Conservation (phyloP, 1,140 invertebrate genomes). For the Amphibalanus amphitrite region DNA sequence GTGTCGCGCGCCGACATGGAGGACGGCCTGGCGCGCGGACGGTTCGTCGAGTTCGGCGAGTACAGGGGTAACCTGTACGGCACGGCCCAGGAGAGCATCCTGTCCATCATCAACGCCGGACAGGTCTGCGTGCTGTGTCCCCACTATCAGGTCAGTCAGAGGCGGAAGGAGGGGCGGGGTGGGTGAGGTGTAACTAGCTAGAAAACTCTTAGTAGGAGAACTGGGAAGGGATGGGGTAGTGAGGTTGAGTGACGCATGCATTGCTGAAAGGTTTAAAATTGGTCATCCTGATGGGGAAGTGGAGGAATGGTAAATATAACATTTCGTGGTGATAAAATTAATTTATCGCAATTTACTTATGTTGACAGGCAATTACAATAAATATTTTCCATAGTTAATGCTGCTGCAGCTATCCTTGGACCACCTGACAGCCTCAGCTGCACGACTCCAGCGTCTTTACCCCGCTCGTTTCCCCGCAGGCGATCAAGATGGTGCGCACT, state of each 20-base stretch:
- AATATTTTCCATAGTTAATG: neutral
- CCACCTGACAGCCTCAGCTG: neutral
- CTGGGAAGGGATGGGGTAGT: neutral
- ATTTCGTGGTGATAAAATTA: neutral
- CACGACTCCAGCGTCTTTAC: neutral
- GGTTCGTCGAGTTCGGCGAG: conserved; percentile 92
- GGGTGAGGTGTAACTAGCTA: neutral
- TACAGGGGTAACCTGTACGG: conserved; percentile 96
- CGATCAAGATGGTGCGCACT: conserved; percentile 75
- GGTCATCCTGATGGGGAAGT: too few species aligned
- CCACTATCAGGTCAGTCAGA: conserved; percentile 49
- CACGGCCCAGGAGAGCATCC: conserved; percentile 75
- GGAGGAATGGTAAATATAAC: neutral
- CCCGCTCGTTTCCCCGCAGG: conserved; percentile 35
- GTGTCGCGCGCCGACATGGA: conserved; percentile 77
- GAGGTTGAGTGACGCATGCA: neutral
- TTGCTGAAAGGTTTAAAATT: neutral
- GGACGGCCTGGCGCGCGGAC: conserved; percentile 62
- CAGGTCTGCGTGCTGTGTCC: conserved; percentile 86
- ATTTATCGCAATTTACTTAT: neutral
- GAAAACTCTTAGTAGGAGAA: neutral
- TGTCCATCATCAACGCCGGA: conserved; percentile 66
- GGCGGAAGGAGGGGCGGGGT: too few species aligned
- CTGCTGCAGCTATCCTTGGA: too few species aligned
- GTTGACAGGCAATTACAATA: neutral